These are phyloP conservation scores for Cyprinodon variegatus DNA, from an alignment of 2,113 vertebrate species.

Conservation along the genomic window DNA sequence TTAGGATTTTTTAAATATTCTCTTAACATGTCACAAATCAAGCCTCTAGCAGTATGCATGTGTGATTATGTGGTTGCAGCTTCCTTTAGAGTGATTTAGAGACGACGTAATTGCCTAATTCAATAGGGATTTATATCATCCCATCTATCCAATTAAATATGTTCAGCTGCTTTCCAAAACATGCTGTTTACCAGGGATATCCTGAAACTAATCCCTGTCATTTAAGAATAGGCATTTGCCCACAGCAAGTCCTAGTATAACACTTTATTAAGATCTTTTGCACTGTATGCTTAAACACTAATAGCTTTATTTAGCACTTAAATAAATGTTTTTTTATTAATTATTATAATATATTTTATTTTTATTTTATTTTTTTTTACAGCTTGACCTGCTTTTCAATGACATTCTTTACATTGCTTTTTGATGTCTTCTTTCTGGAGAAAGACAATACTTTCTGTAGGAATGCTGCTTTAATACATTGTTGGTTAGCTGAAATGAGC, in stretches of 20 bases:
- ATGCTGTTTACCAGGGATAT: neutral
- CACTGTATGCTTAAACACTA: neutral
- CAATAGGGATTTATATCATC: slow-evolving; percentile 57
- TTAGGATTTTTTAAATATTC: slow-evolving; percentile 60
- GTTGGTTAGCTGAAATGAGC: too few species aligned
- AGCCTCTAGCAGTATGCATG: slow-evolving; percentile 54
- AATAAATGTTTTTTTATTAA: neutral
- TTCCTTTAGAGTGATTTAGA: slow-evolving; percentile 47
- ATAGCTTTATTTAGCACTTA: neutral
- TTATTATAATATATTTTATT: too few species aligned
- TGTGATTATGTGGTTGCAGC: slow-evolving; percentile 46
- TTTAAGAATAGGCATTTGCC: neutral
- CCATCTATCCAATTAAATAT: slow-evolving; percentile 24
- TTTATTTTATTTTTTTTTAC: neutral
- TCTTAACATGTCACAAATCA: slow-evolving; percentile 49
- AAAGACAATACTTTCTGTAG: too few species aligned
- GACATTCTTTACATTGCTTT: neutral
- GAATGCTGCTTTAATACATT: too few species aligned
- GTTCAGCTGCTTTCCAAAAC: slow-evolving; percentile 36
- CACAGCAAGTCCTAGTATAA: neutral
- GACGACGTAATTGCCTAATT: slow-evolving; percentile 59
- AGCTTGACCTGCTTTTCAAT: neutral
- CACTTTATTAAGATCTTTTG: neutral
- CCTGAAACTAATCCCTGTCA: neutral
- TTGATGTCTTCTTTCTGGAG: neutral